Percentiles rank a stretch among this genome's conserved stretches.
Evolutionary conservation across 2,888 invertebrate species (phyloP).

Genomic region (Tanytarsus gracilentus): DNA sequence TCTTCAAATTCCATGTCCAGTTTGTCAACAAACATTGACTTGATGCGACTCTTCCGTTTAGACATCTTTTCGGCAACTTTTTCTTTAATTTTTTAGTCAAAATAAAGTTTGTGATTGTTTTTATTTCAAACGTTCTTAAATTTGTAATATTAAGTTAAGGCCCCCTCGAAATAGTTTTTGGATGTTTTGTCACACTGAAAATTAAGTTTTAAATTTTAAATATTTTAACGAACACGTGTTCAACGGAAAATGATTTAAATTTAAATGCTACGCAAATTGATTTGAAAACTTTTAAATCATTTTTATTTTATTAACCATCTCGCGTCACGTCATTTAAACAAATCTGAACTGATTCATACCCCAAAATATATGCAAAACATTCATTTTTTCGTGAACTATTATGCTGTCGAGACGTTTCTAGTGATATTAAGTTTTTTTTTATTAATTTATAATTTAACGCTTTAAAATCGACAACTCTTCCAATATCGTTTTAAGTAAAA

Average conservation of each 20-base stretch:
- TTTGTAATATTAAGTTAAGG: no score
- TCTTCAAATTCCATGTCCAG: not conserved
- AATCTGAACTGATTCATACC: no score
- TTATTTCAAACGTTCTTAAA: no score
- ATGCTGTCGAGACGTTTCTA: not conserved
- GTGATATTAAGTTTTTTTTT: not conserved
- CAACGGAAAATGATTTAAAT: no score
- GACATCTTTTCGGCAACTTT: constrained; percentile 25
- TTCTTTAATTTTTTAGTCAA: not conserved
- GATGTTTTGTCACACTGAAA: no score
- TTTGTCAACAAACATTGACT: not conserved
- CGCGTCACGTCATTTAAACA: no score
- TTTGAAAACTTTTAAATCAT: no score
- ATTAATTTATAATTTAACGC: not conserved
- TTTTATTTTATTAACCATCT: no score
- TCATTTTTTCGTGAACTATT: not conserved
- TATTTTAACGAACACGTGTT: no score
- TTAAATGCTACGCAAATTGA: no score
- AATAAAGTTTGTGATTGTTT: constrained; percentile 1
- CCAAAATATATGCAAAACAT: not conserved
- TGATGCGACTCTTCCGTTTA: not conserved
- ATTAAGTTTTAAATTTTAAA: no score
- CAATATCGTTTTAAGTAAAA: not conserved
- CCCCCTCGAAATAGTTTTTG: no score
- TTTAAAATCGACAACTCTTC: not conserved